phyloP scores from a whole-genome alignment of 2,888 invertebrate genomes.

The Leptopilina syphax region DNA sequence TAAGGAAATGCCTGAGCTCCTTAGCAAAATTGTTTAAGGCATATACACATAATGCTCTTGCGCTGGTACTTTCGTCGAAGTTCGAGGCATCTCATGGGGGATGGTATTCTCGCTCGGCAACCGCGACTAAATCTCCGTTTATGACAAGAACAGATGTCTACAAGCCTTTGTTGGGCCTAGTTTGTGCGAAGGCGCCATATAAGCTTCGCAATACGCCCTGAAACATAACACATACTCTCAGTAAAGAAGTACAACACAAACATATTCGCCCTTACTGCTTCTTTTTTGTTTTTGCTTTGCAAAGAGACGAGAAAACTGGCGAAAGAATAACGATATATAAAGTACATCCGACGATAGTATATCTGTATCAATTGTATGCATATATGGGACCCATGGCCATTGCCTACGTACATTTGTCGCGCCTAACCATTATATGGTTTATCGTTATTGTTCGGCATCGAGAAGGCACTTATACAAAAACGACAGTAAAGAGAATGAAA shows the following conservation, averaged over 20 bases:
- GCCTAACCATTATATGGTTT: constrained; percentile 73
- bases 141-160: constrained; percentile 76
- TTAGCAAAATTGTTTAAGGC: constrained; percentile 36
- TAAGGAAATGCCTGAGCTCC: constrained; percentile 36
- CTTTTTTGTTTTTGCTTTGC: constrained; percentile 21
- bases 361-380: constrained; percentile 77
- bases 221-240: neutral
- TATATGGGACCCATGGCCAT: constrained; percentile 63
- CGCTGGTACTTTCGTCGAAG: constrained; percentile 34
- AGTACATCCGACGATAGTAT: constrained; percentile 71
- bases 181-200: constrained; percentile 73
- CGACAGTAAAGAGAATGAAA: constrained; percentile 20
- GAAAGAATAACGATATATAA: constrained; percentile 63
- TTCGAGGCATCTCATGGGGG: constrained; percentile 40
- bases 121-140: constrained; percentile 70
- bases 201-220: constrained; percentile 60
- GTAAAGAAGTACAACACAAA: constrained; percentile 4
- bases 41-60: constrained; percentile 19
- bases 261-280: constrained; percentile 43
- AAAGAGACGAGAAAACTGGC: constrained; percentile 54
- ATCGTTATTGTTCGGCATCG: constrained; percentile 73
- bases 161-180: constrained; percentile 73
- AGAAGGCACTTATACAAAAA: constrained; percentile 49
- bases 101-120: constrained; percentile 48
- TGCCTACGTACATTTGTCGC: constrained; percentile 71